Evolutionary conservation across 2,888 invertebrate genomes (phyloP).

Genomic region (Muscina levida): DNA sequence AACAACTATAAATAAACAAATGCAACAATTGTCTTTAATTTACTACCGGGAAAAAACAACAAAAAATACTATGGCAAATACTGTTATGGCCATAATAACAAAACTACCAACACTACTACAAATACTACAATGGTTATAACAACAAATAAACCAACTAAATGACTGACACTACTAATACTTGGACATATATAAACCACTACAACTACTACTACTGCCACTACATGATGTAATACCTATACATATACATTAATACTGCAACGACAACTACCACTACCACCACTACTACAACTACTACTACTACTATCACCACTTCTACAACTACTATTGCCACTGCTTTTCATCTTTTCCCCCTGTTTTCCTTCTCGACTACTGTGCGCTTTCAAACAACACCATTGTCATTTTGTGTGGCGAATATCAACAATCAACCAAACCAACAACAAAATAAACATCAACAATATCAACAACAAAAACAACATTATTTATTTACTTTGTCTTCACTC

Average conservation of each 20-base stretch:
- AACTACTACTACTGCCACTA: slow-evolving; percentile 41
- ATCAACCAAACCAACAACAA: too few species aligned
- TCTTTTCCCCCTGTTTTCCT: too few species aligned
- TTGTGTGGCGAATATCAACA: too few species aligned
- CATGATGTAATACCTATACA: too few species aligned
- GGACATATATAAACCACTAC: slow-evolving; percentile 57
- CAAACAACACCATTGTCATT: too few species aligned
- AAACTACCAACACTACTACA: slow-evolving; percentile 57
- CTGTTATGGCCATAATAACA: too few species aligned
- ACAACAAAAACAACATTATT: neutral
- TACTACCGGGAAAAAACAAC: too few species aligned
- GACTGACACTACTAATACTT: slow-evolving; percentile 34
- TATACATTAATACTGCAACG: slow-evolving; percentile 6
- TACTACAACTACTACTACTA: slow-evolving; percentile 57
- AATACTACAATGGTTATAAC: too few species aligned
- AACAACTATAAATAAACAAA: slow-evolving; percentile 44
- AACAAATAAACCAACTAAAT: slow-evolving; percentile 16
- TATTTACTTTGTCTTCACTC: too few species aligned
- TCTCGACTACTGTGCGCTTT: too few species aligned
- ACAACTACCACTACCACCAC: slow-evolving; percentile 54
- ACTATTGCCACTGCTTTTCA: slow-evolving; percentile 1
- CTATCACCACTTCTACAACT: slow-evolving; percentile 21
- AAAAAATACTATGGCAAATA: too few species aligned
- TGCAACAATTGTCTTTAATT: slow-evolving; percentile 40
- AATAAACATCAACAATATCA: neutral